Percentiles rank a stretch among this genome's conserved stretches.
Evolutionary conservation across 2,888 invertebrate species (phyloP).

Genomic region (Acronicta alni): DNA sequence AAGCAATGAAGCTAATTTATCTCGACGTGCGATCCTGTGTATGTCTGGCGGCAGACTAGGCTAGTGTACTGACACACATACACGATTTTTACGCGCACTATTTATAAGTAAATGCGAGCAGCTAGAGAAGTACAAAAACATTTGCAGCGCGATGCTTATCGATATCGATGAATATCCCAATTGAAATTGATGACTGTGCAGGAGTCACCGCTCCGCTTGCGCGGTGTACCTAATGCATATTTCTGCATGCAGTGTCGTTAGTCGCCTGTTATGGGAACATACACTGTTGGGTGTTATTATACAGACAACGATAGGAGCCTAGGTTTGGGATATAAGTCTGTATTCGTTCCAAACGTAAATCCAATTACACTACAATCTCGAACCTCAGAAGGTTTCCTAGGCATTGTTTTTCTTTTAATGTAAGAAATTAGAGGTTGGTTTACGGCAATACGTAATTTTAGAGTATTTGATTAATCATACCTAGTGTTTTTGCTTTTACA

Average conservation of each 20-base stretch:
- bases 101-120: conserved; percentile 71
- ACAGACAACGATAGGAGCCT: no score
- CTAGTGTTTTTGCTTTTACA: conserved; percentile 44
- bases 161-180: conserved; percentile 55
- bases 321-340: no score
- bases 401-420: background rate
- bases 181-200: no score
- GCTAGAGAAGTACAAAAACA: conserved; percentile 66
- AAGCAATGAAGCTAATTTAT: conserved; percentile 32
- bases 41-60: conserved; percentile 61
- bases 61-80: conserved; percentile 61
- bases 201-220: no score
- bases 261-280: no score
- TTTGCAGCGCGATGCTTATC: conserved; percentile 56
- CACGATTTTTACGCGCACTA: conserved; percentile 74
- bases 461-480: conserved; percentile 35
- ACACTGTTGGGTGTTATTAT: no score
- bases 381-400: background rate
- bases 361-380: no score
- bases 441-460: conserved; percentile 22
- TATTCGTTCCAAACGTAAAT: no score
- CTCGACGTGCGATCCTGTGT: conserved; percentile 38
- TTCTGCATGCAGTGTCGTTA: no score
- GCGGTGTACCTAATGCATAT: no score
- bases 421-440: conserved; percentile 10